Base-by-base conservation (phyloP, 2,888 invertebrate genomes). In the Belgica antarctica region DNA sequence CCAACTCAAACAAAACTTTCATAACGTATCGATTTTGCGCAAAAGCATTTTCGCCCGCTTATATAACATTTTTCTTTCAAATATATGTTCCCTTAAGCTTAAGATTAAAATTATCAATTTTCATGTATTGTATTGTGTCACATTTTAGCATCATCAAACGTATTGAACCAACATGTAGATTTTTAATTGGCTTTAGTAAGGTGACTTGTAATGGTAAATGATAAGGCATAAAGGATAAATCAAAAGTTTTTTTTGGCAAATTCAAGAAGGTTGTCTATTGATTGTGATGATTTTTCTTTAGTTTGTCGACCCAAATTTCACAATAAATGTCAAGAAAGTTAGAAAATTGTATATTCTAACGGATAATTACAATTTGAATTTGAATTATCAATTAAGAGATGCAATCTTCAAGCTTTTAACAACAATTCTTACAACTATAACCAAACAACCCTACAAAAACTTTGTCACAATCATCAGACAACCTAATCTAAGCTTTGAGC, bases 121-220 rank as follows among this genome's bases (percentile, higher is more conserved):
- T 22, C 61, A 62, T 70, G 41, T 62, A 70, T 70, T 62, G 52
- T 62, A 63, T 57, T 36, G 34, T 46, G 57, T 70, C 62, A 70
- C 57, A 52, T 70, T 59, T 59, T 57, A 59, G 59, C 59, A 22
- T 59, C 59, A 59, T 59, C 25, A n/a, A 59, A 59, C 27, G 10
- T n/a, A 12, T 59, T 59, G 59, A 59, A 59, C 59, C 27, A 27
- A 59, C 59, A 52, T 27, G 59, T 27, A 15, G 12, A 22, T 27
- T 59, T 5, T 59, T 59, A 24, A 59, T 27, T 59, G 59, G 59
- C 27, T 15, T 52, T 52, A 19, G 17, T 22, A 52, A 52, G 52
- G 52, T 52, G 52, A 52, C 52, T 52, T 52, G 15, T 52, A 52
- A 52, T 22, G 22, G 17, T 22, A 52, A 59, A 52, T 52, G n/a